Percentiles rank a stretch among this genome's conserved stretches.
Evolutionary conservation across 2,888 invertebrate genomes (phyloP).

Genomic region (Hirtodrosophila duncani): DNA sequence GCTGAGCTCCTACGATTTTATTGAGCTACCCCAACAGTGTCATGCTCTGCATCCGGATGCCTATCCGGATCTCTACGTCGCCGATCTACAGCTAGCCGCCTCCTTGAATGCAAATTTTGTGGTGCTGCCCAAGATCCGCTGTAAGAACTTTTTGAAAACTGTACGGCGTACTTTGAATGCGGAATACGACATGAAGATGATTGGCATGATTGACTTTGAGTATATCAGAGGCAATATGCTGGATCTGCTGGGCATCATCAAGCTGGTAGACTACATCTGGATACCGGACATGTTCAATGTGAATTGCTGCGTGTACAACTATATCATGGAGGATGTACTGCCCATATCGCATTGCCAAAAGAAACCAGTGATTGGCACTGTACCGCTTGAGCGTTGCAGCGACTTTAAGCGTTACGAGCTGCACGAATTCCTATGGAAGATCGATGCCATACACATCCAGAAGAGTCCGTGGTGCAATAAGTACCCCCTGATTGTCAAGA

Average conservation of each 20-base stretch:
- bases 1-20: conserved; percentile 71
- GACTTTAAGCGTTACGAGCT: conserved; percentile 75
- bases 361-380: conserved; percentile 72
- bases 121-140: conserved; percentile 66
- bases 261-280: conserved; percentile 72
- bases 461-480: conserved; percentile 75
- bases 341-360: conserved; percentile 63
- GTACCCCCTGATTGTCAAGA: conserved; percentile 76
- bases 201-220: conserved; percentile 70
- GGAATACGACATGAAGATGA: conserved; percentile 48
- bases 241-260: conserved; percentile 70
- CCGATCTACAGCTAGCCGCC: conserved; percentile 61
- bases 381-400: conserved; percentile 73
- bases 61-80: conserved; percentile 44
- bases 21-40: conserved; percentile 73
- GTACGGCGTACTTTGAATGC: conserved; percentile 44
- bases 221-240: conserved; percentile 65
- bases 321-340: conserved; percentile 64
- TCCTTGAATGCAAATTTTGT: conserved; percentile 65
- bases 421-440: conserved; percentile 67
- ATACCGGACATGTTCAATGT: conserved; percentile 69
- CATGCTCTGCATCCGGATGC: conserved; percentile 36
- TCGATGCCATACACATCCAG: conserved; percentile 76
- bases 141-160: conserved; percentile 55
- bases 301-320: conserved; percentile 46